phyloP scores from a whole-genome alignment of 2,888 invertebrate genomes.

The Caenorhabditis sinica region DNA sequence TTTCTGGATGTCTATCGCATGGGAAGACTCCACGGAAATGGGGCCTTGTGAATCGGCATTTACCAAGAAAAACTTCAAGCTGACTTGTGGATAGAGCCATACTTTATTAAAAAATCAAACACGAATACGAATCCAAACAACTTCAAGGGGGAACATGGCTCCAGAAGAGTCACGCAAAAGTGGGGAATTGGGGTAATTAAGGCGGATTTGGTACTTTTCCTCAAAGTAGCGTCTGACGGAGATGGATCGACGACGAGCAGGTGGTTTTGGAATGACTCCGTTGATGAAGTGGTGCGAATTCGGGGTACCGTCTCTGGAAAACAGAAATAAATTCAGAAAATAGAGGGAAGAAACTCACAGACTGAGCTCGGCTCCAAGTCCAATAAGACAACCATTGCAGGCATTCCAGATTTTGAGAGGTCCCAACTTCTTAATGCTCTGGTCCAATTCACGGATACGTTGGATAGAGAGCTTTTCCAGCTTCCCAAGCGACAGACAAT shows the following conservation, averaged over 20 bases:
- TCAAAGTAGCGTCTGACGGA: background rate
- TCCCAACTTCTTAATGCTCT: too few species aligned
- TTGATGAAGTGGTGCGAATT: background rate
- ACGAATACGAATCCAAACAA: slow-evolving; percentile 14
- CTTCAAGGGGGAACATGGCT: slow-evolving; percentile 12
- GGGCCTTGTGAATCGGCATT: background rate
- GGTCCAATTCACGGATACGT: background rate
- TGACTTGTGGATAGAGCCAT: slow-evolving; percentile 26
- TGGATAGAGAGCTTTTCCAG: background rate
- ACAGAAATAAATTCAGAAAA: background rate
- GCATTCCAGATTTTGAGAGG: background rate
- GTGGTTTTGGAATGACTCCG: background rate
- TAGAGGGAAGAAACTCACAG: slow-evolving; percentile 5
- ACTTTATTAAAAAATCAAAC: background rate
- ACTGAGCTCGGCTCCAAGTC: background rate
- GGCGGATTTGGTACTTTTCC: slow-evolving; percentile 3
- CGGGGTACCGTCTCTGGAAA: slow-evolving; percentile 15
- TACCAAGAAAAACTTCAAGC: background rate
- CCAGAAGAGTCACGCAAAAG: slow-evolving; percentile 9
- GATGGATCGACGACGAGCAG: background rate
- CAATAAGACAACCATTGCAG: background rate
- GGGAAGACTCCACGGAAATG: slow-evolving; percentile 8
- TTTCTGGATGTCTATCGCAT: background rate
- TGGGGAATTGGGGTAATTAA: slow-evolving; percentile 2
- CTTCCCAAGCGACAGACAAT: background rate